phyloP scores from a whole-genome alignment of 2,888 invertebrate genomes.

The Netelia fuscicornis region DNA sequence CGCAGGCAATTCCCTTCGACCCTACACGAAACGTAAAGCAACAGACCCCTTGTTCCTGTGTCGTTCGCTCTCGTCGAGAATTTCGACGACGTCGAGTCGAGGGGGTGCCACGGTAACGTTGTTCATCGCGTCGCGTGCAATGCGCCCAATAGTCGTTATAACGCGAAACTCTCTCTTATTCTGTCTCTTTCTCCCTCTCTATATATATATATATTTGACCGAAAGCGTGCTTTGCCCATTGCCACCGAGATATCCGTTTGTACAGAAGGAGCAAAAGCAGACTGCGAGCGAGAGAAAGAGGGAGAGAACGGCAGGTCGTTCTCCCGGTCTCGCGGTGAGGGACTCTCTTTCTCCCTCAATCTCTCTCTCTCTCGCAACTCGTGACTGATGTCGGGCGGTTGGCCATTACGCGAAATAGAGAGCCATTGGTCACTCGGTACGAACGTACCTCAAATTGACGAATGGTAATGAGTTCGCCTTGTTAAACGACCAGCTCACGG shows the following conservation, averaged over 20 bases:
- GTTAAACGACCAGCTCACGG: constrained; percentile 81
- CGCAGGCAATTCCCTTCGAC: constrained; percentile 37
- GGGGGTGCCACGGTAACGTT: constrained; percentile 32
- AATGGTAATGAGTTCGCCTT: constrained; percentile 85
- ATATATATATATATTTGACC: neutral
- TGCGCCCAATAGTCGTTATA: constrained; percentile 54
- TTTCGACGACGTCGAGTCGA: constrained; percentile 55
- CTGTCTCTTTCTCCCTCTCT: too few species aligned
- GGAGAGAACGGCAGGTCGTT: constrained; percentile 57
- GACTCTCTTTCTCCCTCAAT: constrained; percentile 53
- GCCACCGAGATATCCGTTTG: constrained; percentile 64
- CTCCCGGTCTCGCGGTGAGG: constrained; percentile 62
- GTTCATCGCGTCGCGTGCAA: constrained; percentile 54
- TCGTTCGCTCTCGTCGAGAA: constrained; percentile 52
- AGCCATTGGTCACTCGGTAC: constrained; percentile 84
- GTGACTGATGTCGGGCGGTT: constrained; percentile 84
- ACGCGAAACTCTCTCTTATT: constrained; percentile 3
- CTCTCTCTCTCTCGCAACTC: constrained; percentile 67
- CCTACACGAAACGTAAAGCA: constrained; percentile 35
- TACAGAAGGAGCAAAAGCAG: constrained; percentile 39
- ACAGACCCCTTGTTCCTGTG: constrained; percentile 28
- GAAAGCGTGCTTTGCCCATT: constrained; percentile 47
- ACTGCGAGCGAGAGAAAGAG: constrained; percentile 39
- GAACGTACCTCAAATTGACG: constrained; percentile 85
- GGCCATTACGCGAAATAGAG: constrained; percentile 84